These are phyloP conservation scores for Agapornis roseicollis DNA, from an alignment of 2,113 vertebrate species.

Conservation along the genomic window DNA sequence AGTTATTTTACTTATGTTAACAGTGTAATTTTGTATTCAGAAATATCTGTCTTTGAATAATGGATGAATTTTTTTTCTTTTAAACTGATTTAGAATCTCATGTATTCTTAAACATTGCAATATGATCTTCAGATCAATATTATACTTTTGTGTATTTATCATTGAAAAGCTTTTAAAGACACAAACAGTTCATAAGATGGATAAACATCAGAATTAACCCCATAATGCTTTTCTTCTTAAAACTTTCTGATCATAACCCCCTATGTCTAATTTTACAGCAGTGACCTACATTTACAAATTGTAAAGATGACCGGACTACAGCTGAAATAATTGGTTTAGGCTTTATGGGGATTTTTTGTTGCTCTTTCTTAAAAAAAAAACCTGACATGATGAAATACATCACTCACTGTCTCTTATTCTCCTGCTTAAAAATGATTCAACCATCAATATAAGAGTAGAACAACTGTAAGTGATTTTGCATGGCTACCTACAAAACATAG, in stretches of 20 bases:
- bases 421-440: neutral
- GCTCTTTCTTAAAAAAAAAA: too few relatives aligned
- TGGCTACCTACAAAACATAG: neutral
- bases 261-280: neutral
- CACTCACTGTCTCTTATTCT: neutral
- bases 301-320: neutral
- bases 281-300: neutral
- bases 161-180: neutral
- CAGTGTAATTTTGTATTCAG: neutral
- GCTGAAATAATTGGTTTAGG: neutral
- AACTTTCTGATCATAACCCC: neutral
- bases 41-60: neutral
- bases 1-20: neutral
- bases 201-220: neutral
- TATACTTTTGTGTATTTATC: neutral
- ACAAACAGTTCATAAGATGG: neutral
- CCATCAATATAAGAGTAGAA: neutral
- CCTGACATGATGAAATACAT: neutral
- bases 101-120: neutral
- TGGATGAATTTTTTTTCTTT: neutral
- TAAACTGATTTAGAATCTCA: neutral
- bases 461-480: accelerated
- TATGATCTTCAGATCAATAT: neutral
- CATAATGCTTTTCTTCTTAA: neutral
- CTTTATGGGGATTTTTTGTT: neutral